Evolutionary conservation across 2,888 invertebrate species (phyloP), one percentile per base, ranked within the genome.

Genomic region (Agriopis aurantiaria): DNA sequence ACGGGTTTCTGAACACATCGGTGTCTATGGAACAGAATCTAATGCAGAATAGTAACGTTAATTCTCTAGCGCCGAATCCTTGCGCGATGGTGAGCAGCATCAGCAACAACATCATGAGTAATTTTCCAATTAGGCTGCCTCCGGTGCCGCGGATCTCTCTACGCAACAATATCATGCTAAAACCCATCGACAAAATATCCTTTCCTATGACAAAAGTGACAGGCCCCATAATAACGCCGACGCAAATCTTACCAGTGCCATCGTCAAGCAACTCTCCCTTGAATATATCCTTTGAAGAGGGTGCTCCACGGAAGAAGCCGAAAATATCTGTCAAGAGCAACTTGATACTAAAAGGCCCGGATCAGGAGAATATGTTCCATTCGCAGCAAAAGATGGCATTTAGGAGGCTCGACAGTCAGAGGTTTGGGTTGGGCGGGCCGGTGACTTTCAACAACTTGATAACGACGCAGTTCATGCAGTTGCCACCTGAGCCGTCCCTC

Each of bases 271-370:
- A 91, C 73, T 93, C 93, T 3, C 92, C 93, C 1, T 84, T 92
- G 0, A 88, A 88, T 66, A 85, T 87, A 46, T 77, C 81, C 0
- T 79, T 82, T 12, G 93, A 93, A 46, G 93, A 94, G 46, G 89
- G 91, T 1, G 83, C 78, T 51, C 93, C 93, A 0, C 85, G 94
- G 43, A 95, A 95, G 75, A 94, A 94, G 67, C 91, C 95, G 0
- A 95, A 95, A 77, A 95, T 95, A 86, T 95, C 94, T 0, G 95
- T 95, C 0, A 95, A 95, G 80, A 95, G 95, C 75, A 95, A 95
- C 76, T 79, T 95, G 51, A 93, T 95, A 73, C 78, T 95, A 4
- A 95, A 95, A 79, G 95, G 94, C 0, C 94, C 95, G 0, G 94
- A 95, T 77, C 92, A 93, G 72, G 90, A 89, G 41, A 92, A 94